These are phyloP conservation scores for Lasioglossum pauxillum DNA, from an alignment of 2,888 invertebrate genomes.

Conservation along the genomic window DNA sequence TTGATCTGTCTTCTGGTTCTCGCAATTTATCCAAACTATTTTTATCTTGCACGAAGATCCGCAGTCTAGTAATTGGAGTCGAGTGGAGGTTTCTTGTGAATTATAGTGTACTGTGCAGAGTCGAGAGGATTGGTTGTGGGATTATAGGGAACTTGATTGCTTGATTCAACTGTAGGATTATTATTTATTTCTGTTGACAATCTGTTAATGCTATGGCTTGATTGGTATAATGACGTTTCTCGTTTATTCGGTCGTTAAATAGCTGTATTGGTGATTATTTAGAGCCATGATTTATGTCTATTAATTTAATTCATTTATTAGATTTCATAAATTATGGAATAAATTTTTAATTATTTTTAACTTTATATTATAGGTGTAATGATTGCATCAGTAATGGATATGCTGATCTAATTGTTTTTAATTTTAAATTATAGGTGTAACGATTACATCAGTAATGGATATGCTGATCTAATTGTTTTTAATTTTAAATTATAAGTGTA, in stretches of 20 bases:
- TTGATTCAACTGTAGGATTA: not conserved
- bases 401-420: too few relatives aligned
- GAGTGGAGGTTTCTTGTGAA: not conserved
- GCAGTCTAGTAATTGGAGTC: not conserved
- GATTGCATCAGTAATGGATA: too few relatives aligned
- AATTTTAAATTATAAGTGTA: too few relatives aligned
- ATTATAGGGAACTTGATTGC: not conserved
- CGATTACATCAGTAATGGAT: too few relatives aligned
- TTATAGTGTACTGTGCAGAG: not conserved
- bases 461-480: too few relatives aligned
- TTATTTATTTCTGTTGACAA: not conserved
- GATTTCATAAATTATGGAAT: too few relatives aligned
- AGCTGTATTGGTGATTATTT: not conserved
- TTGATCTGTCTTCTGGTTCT: not conserved
- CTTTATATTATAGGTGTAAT: too few relatives aligned
- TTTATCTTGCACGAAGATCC: not conserved
- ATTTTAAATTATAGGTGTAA: too few relatives aligned
- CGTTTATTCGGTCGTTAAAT: not conserved
- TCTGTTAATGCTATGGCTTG: not conserved
- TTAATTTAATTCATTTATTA: too few relatives aligned
- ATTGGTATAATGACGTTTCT: not conserved
- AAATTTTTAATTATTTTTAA: too few relatives aligned
- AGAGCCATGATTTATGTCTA: too few relatives aligned
- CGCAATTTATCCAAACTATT: not conserved
- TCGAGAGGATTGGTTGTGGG: not conserved